Percentiles rank a stretch among this genome's conserved stretches.
Conservation (phyloP, 2,113 vertebrate species). For the Bungarus multicinctus region DNA sequence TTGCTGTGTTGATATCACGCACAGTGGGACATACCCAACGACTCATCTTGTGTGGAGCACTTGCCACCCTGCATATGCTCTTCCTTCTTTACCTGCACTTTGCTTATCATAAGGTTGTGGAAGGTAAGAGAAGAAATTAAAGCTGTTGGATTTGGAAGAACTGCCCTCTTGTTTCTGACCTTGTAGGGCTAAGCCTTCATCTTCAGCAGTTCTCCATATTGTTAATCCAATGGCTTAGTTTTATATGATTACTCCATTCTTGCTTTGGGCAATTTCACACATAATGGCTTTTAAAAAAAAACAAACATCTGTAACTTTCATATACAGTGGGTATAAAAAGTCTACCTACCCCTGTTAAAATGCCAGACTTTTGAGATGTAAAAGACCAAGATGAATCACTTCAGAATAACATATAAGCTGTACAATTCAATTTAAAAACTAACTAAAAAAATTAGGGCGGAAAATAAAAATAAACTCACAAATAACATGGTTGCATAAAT, state of each 20-base stretch:
- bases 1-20: conserved; percentile 88
- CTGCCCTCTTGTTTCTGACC: neutral
- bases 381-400: no score
- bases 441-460: no score
- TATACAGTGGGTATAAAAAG: no score
- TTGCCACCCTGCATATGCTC: conserved; percentile 91
- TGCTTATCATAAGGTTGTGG: conserved; percentile 93
- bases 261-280: conserved; percentile 13
- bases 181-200: fast-evolving
- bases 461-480: no score
- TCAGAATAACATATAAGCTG: no score
- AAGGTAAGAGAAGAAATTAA: conserved; percentile 75
- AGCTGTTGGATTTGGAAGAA: neutral
- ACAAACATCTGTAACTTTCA: no score
- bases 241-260: neutral
- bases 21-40: conserved; percentile 92
- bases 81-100: conserved; percentile 98
- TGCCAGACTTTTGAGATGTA: no score
- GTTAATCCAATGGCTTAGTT: no score
- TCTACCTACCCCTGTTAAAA: no score
- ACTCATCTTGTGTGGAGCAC: conserved; percentile 86
- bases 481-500: no score
- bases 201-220: neutral
- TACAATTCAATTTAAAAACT: no score
- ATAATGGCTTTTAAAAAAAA: no score